Conservation (phyloP, 30 jellyfish, hydroid and myxozoan species). For the Turritopsis rubra region DNA sequence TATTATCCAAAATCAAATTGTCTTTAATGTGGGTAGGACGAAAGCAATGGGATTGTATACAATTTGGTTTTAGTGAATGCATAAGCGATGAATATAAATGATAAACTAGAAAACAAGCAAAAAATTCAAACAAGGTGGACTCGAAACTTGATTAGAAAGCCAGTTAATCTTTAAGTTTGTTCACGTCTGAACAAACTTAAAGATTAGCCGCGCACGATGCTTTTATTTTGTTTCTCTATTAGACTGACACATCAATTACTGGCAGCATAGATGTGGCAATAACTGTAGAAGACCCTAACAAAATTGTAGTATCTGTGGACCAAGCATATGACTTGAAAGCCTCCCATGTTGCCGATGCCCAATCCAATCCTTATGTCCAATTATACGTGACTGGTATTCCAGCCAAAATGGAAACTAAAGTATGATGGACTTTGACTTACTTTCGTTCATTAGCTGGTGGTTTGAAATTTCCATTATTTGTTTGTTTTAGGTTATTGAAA, state of each 20-base stretch:
- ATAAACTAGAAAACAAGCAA: no score
- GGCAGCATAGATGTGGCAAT: constrained; percentile 59
- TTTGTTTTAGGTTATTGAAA: constrained; percentile 42
- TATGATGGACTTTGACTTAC: neutral
- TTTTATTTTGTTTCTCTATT: neutral
- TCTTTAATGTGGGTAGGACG: no score
- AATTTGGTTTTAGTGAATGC: no score
- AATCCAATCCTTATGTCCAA: constrained; percentile 64
- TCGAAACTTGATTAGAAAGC: no score
- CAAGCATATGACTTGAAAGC: constrained; percentile 53
- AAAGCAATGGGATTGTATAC: no score
- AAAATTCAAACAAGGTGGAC: no score
- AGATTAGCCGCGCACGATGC: no score
- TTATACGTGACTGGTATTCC: constrained; percentile 62
- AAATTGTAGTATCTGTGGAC: constrained; percentile 37
- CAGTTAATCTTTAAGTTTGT: no score
- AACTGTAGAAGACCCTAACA: constrained; percentile 34
- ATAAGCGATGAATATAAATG: no score
- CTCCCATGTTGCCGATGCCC: constrained; percentile 13
- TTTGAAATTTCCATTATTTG: neutral
- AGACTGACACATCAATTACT: constrained; percentile 60
- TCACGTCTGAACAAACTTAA: no score
- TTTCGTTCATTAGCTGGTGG: neutral
- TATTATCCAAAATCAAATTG: no score
- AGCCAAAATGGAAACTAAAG: constrained; percentile 49